These are phyloP conservation scores for Ridgeia piscesae DNA, from an alignment of 1,140 invertebrate species.

Conservation along the genomic window DNA sequence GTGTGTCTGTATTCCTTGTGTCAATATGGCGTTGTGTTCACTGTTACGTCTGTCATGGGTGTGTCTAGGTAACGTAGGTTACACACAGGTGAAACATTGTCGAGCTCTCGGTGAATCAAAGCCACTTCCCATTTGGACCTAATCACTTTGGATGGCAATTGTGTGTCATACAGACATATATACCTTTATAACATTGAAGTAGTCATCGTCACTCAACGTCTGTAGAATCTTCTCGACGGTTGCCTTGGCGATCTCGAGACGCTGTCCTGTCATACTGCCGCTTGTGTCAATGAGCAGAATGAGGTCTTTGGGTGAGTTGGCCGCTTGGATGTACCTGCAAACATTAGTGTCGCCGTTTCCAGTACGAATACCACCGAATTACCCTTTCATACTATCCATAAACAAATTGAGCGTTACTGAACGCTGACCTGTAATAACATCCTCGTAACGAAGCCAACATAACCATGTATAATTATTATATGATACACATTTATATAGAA, in stretches of 20 bases:
- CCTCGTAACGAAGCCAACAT: neutral
- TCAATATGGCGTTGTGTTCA: neutral
- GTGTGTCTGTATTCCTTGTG: neutral
- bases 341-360: neutral
- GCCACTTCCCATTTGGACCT: too few relatives aligned
- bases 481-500: neutral
- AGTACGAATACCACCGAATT: neutral
- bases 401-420: neutral
- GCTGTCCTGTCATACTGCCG: conserved; percentile 96
- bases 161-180: neutral
- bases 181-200: conserved; percentile 84
- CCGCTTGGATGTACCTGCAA: conserved; percentile 85
- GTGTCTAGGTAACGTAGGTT: neutral
- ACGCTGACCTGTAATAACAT: neutral
- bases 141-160: neutral
- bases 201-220: conserved; percentile 97
- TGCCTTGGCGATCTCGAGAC: conserved; percentile 89
- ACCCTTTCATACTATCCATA: neutral
- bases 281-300: conserved; percentile 92
- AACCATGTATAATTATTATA: neutral
- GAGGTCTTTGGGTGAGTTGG: conserved; percentile 95
- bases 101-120: too few relatives aligned
- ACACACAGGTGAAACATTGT: too few relatives aligned
- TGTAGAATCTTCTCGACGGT: conserved; percentile 87
- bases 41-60: neutral